These are phyloP conservation scores for Agriopis marginaria DNA, from an alignment of 2,888 invertebrate species.

Conservation along the genomic window DNA sequence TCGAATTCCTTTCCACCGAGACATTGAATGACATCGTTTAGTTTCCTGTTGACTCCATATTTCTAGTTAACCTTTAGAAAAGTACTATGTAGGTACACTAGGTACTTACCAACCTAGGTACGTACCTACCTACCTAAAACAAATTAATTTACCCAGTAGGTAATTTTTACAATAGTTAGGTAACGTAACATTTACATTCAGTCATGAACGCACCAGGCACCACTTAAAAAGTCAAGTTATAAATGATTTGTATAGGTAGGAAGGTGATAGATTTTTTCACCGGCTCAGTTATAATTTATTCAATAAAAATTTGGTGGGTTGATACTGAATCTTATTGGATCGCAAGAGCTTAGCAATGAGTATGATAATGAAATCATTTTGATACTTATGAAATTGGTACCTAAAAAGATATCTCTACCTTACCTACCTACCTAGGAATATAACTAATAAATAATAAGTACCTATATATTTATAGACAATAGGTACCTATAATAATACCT, in stretches of 20 bases:
- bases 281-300: slow-evolving; percentile 1
- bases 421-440: too few relatives aligned
- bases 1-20: slow-evolving; percentile 26
- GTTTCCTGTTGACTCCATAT: slow-evolving; percentile 2
- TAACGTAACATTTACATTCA: too few relatives aligned
- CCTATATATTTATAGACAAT: background rate
- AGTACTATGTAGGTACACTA: too few relatives aligned
- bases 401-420: too few relatives aligned
- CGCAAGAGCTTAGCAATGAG: background rate
- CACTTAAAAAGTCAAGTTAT: background rate
- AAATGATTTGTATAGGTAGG: background rate
- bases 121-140: too few relatives aligned
- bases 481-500: too few relatives aligned
- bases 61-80: too few relatives aligned
- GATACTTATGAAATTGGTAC: background rate
- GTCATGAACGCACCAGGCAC: too few relatives aligned
- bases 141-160: too few relatives aligned
- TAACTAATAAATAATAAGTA: background rate
- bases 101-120: too few relatives aligned
- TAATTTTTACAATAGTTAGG: background rate
- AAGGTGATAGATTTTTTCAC: background rate
- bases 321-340: slow-evolving; percentile 11
- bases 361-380: background rate
- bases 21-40: slow-evolving; percentile 9
- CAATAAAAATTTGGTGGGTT: background rate